Base-by-base conservation (phyloP, 1,140 invertebrate genomes). In the Drosophila prosaltans region DNA sequence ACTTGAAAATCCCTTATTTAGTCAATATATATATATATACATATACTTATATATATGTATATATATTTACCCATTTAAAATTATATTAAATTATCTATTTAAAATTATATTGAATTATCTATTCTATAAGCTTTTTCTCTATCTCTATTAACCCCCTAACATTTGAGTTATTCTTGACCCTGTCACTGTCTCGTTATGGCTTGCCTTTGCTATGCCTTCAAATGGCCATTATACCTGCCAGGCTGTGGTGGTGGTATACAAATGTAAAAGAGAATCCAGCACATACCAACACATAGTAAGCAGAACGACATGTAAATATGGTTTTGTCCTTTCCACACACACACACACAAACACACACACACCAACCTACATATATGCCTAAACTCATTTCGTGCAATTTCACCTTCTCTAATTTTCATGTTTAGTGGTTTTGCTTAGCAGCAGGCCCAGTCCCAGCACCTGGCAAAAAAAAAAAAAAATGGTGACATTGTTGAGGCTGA, bases 371-470 rank as follows among this genome's bases (percentile, higher is more conserved):
- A 36, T 36, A 36, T 1, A 36, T 36, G 32, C 69, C 76, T 74
- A 78, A 82, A 69, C 80, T 79, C 72, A 83, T 83, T 83, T 83
- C 75, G 72, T 79, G 80, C 75, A 83, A 83, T 83, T 83, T 83
- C 80, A 83, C 80, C 80, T 79, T 83, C 73, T 76, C 75, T 83
- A 83, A 83, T 83, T 83, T 83, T 83, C 80, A 83, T 79, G 80
- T 83, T 83, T 68, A 74, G 67, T 74, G 79, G 74, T 72, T 77
- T 76, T 70, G 41, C 54, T 24, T 55, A 16, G 40, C 55, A 45
- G 48, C 16, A 16, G 16, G 16, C 16, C 16, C 16, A 16, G 11
- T 32, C 40, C 60, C 48, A 58, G 61, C 36, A 40, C 30, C 39
- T 66, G 40, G 16, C 16, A 16, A 26, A 43, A 30, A 66, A 40